Evolutionary conservation across 1,140 invertebrate genomes (phyloP).

Genomic region (Scylla paramamosain): DNA sequence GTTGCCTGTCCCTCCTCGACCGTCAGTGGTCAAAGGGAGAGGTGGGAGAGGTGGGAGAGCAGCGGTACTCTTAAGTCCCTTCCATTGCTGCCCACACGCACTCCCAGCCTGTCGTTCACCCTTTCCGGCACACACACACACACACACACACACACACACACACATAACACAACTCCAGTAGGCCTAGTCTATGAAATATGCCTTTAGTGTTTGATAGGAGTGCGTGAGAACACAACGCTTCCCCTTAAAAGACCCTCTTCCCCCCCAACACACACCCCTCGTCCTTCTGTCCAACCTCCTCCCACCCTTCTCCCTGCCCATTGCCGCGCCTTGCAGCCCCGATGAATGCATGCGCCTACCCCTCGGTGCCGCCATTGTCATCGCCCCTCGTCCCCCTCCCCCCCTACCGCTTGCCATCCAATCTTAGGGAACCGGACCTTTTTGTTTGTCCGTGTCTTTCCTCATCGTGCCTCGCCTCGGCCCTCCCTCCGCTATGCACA

Average conservation of each 20-base stretch:
- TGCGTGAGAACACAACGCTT: slow-evolving; percentile 29
- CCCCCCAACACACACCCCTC: neutral
- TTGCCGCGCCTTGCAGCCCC: slow-evolving; percentile 61
- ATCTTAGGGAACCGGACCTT: neutral
- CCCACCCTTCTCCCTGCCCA: slow-evolving; percentile 57
- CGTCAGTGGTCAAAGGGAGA: neutral
- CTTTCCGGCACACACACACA: neutral
- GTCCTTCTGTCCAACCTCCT: neutral
- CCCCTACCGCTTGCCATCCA: neutral
- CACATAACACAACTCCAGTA: neutral
- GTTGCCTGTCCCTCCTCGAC: slow-evolving; percentile 30
- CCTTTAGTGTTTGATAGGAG: neutral
- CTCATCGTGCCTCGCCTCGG: neutral
- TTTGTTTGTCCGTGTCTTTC: slow-evolving; percentile 28
- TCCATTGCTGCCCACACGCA: neutral
- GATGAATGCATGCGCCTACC: slow-evolving; percentile 62
- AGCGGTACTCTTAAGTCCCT: neutral
- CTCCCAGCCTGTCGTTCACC: neutral
- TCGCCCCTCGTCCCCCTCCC: neutral
- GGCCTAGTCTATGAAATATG: neutral
- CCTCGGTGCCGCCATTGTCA: slow-evolving; percentile 37
- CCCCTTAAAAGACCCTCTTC: neutral
- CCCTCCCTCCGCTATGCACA: neutral
- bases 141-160: slow-evolving; percentile 7
- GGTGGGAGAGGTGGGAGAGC: neutral